Evolutionary conservation across 2,888 invertebrate species (phyloP), one percentile per base, ranked within the genome.

Genomic region (Phaedon cochleariae): DNA sequence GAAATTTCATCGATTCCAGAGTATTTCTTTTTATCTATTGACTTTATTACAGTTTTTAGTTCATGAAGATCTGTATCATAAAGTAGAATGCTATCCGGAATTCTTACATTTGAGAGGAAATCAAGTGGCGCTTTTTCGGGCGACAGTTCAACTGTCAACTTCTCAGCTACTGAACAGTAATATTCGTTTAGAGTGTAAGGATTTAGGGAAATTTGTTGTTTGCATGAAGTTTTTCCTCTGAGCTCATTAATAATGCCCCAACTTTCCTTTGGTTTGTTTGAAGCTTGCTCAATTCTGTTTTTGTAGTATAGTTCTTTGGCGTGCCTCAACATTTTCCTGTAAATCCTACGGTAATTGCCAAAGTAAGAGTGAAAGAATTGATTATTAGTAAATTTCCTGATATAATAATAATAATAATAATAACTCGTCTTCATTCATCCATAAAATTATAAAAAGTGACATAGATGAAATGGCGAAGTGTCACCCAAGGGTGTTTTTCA

Each of bases 151-250:
- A 12, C 45, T 45, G 45, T 45, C n/a, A 45, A 45, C 18, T 45
- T 45, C 45, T 45, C 45, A 45, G 45, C 45, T 45, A 45, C 15
- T 45, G 45, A 45, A n/a, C 45, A 45, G 45, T 45, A 17, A 48
- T 48, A 48, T 18, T 48, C 18, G 48, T 48, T 9, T 29, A 34
- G 31, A 34, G 31, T 34, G 31, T 34, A 2, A 10, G 31, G 31
- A 34, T 34, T 34, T 34, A 34, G 31, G 31, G 10, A 34, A 34
- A 34, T 34, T 34, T 5, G 31, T 9, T 9, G 10, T 15, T 7
- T 46, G 17, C 2, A 7, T 46, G 46, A 20, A 17, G 5, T 46
- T 17, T 46, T 46, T 46, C 46, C 46, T 46, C 6, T 46, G 10
- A 46, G 46, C 17, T 46, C 46, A 46, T 46, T 46, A 46, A 46